A percentile compares a stretch with the other conserved stretches of the same genome.
Conservation (phyloP, 2,113 vertebrate genomes). For the Corythoichthys intestinalis region DNA sequence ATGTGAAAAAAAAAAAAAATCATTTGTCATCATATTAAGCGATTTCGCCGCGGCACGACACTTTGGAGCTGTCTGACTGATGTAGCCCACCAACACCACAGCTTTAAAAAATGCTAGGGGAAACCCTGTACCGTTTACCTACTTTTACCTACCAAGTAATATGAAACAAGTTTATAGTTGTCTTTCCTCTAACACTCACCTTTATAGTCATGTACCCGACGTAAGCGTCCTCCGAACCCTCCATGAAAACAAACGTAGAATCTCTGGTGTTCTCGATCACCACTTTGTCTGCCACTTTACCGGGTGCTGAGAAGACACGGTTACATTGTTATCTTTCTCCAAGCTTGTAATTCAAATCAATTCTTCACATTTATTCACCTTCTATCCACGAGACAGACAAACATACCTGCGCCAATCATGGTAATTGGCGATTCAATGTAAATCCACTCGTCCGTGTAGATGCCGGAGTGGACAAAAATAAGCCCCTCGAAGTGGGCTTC, state of each 20-base stretch:
- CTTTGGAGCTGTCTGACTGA: no score
- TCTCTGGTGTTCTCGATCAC: conserved; percentile 99
- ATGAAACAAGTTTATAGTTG: background rate
- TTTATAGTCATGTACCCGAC: conserved; percentile 99
- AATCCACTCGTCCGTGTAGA: conserved; percentile 99
- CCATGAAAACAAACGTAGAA: conserved; percentile 99
- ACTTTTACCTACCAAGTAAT: background rate
- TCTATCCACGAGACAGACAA: background rate
- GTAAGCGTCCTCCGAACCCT: conserved; percentile 97
- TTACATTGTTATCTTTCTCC: background rate
- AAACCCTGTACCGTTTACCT: no score
- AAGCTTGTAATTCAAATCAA: background rate
- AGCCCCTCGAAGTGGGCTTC: conserved; percentile 98
- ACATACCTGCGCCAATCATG: conserved; percentile 96
- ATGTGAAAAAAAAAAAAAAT: no score
- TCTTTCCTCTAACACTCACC: conserved; percentile 68
- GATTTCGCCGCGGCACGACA: no score
- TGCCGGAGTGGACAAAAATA: conserved; percentile 98
- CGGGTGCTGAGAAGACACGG: conserved; percentile 79
- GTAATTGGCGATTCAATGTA: conserved; percentile 99
- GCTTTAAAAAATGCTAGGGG: no score
- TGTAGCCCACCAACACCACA: no score
- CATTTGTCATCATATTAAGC: no score
- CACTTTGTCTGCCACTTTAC: conserved; percentile 84
- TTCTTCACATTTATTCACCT: background rate